Percentiles rank a stretch among this genome's conserved stretches.
These are phyloP conservation scores for Chrysolina americana DNA, from an alignment of 2,888 invertebrate species.

Conservation along the genomic window DNA sequence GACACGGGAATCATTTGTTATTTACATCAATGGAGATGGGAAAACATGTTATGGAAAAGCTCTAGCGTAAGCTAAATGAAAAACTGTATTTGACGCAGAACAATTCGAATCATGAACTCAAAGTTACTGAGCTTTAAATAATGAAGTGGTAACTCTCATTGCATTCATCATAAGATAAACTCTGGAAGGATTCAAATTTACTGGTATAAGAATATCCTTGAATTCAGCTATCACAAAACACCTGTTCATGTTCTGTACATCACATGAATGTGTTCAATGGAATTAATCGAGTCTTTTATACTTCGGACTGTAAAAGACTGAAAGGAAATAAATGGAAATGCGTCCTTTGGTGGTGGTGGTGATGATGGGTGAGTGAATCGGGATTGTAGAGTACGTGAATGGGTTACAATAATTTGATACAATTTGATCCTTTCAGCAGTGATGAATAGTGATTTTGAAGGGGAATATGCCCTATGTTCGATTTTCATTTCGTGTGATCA, in stretches of 20 bases:
- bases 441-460: not conserved
- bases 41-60: too few species aligned
- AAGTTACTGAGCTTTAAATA: too few species aligned
- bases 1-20: too few species aligned
- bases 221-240: not conserved
- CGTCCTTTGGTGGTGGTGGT: constrained; percentile 8
- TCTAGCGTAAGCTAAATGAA: too few species aligned
- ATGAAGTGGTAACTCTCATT: too few species aligned
- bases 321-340: constrained; percentile 27
- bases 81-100: too few species aligned
- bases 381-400: constrained; percentile 5
- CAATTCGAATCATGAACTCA: too few species aligned
- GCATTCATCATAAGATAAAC: too few species aligned
- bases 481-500: not conserved
- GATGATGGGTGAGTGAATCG: not conserved
- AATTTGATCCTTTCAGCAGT: not conserved
- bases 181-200: too few species aligned
- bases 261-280: constrained; percentile 21
- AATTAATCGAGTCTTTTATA: constrained; percentile 31
- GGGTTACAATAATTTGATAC: constrained; percentile 1
- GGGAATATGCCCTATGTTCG: not conserved
- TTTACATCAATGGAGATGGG: too few species aligned
- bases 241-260: not conserved
- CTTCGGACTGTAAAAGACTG: not conserved
- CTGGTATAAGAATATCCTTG: too few species aligned